Conservation (phyloP, 1,140 invertebrate genomes). For the Prorops nasuta region DNA sequence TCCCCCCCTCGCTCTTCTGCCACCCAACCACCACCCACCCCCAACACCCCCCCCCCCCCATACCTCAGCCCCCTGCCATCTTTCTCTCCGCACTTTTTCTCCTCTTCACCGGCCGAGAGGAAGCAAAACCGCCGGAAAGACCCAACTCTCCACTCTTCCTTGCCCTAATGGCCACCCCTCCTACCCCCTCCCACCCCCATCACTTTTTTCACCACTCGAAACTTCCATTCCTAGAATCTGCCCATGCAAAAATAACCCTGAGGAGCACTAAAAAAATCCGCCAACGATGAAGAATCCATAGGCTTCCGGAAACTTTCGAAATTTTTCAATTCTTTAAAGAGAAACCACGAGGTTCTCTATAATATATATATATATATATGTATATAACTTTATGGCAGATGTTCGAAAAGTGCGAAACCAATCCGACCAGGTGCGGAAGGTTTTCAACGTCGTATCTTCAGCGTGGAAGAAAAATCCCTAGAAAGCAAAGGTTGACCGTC, state of each 20-base stretch:
- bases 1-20: neutral
- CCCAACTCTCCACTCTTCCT: too few species aligned
- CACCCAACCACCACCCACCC: neutral
- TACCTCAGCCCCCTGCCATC: too few species aligned
- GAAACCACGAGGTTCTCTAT: neutral
- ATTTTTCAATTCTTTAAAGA: neutral
- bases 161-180: conserved; percentile 10
- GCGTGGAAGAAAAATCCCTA: neutral
- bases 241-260: too few species aligned
- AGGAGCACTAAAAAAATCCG: too few species aligned
- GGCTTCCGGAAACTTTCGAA: too few species aligned
- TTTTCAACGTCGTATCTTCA: neutral
- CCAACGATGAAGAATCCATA: too few species aligned
- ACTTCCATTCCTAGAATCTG: too few species aligned
- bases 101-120: conserved; percentile 7
- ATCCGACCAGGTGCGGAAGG: neutral
- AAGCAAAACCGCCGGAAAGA: conserved; percentile 21
- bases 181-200: neutral
- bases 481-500: too few species aligned
- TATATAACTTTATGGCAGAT: neutral
- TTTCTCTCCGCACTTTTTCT: neutral
- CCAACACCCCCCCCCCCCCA: neutral
- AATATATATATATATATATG: neutral
- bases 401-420: neutral
- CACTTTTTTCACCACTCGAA: conserved; percentile 15